Evolutionary conservation across 2,113 vertebrate species (phyloP).

Genomic region (Eptesicus fuscus): DNA sequence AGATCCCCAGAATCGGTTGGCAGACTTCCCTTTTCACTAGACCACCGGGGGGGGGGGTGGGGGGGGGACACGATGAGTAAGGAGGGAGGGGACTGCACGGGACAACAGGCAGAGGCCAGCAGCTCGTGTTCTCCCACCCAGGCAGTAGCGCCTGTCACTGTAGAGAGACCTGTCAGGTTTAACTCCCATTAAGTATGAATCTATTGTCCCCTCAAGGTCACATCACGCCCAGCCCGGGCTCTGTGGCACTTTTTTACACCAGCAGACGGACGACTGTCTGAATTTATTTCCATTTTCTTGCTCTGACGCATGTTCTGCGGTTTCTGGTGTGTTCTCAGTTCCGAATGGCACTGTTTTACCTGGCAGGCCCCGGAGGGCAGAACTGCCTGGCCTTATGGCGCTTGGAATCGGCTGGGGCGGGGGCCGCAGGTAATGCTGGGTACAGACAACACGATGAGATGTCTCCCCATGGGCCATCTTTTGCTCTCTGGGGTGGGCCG

Average conservation of each 20-base stretch:
- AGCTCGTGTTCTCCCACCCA: neutral
- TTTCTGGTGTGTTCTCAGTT: neutral
- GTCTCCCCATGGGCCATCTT: neutral
- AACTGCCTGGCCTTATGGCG: neutral
- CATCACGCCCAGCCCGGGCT: neutral
- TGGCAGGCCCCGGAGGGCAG: neutral
- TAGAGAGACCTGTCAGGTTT: neutral
- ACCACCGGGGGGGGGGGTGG: neutral
- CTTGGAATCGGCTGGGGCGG: neutral
- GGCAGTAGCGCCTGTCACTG: neutral
- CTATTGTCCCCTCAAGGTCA: neutral
- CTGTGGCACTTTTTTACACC: neutral
- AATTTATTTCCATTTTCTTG: neutral
- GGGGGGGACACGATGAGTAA: conserved; percentile 46
- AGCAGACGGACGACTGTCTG: neutral
- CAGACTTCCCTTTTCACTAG: neutral
- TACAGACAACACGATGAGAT: neutral
- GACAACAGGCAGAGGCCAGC: neutral
- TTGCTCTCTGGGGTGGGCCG: neutral
- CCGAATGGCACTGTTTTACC: neutral
- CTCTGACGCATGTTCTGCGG: neutral
- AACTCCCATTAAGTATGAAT: neutral
- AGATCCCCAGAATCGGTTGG: neutral
- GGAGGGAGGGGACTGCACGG: neutral
- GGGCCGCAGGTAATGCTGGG: neutral